phyloP scores from a whole-genome alignment of 2,797 vertebrate species.

The Taeniopygia guttata region DNA sequence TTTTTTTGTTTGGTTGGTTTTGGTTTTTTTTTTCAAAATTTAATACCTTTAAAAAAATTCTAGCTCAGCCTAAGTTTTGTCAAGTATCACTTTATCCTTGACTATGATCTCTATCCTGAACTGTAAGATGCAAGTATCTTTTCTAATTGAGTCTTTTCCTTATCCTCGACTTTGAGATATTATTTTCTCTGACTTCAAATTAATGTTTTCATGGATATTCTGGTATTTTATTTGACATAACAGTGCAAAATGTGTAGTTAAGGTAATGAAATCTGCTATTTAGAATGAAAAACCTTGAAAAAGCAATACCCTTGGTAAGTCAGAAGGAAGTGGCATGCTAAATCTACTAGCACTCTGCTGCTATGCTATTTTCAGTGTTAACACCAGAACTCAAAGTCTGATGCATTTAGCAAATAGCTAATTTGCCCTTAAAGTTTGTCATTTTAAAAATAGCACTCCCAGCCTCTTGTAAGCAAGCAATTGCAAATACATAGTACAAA shows the following conservation, averaged over 20 bases:
- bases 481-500: not conserved
- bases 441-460: not conserved
- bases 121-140: not conserved
- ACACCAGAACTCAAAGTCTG: not conserved
- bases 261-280: not conserved
- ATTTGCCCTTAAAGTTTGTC: not conserved
- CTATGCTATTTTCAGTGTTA: not conserved
- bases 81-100: not conserved
- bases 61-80: not conserved
- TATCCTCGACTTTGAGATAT: not conserved
- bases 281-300: not conserved
- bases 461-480: not conserved
- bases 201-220: not conserved
- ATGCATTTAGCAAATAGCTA: not conserved
- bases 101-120: not conserved
- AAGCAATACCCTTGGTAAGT: not conserved
- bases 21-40: not conserved
- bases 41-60: not conserved
- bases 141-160: not conserved
- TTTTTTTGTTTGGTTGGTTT: accelerated
- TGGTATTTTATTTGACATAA: not conserved
- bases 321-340: not conserved
- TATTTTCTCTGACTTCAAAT: not conserved
- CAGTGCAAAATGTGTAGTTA: not conserved
- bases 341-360: not conserved